Evolutionary conservation across 2,113 vertebrate species (phyloP).

Genomic region (Zeus faber): DNA sequence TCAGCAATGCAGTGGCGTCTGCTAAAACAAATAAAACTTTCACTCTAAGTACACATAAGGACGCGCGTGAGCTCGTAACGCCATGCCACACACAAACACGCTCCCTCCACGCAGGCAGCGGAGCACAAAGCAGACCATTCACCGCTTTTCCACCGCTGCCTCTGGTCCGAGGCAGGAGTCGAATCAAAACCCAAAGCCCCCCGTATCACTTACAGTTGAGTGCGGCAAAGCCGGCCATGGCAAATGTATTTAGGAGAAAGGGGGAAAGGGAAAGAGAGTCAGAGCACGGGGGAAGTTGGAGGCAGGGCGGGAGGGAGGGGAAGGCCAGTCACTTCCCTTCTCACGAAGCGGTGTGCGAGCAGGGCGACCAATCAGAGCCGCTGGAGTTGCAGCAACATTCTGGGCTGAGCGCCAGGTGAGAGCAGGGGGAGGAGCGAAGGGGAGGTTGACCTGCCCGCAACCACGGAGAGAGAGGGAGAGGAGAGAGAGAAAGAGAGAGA

Average conservation of each 20-base stretch:
- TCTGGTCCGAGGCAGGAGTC: constrained; percentile 48
- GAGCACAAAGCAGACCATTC: constrained; percentile 66
- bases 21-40: constrained; percentile 72
- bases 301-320: constrained; percentile 60
- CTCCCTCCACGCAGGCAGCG: constrained; percentile 27
- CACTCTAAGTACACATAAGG: constrained; percentile 57
- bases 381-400: constrained; percentile 74
- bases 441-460: constrained; percentile 65
- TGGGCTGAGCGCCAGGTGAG: constrained; percentile 73
- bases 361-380: constrained; percentile 64
- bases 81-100: constrained; percentile 26
- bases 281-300: constrained; percentile 63
- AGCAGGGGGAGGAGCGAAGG: constrained; percentile 62
- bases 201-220: constrained; percentile 59
- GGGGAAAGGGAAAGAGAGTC: constrained; percentile 52
- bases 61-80: constrained; percentile 40
- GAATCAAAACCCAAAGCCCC: constrained; percentile 38
- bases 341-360: constrained; percentile 61
- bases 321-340: constrained; percentile 75
- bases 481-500: constrained; percentile 6
- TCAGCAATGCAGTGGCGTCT: constrained; percentile 63
- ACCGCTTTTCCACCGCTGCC: constrained; percentile 46
- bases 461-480: constrained; percentile 17
- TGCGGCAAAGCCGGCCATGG: constrained; percentile 41
- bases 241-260: constrained; percentile 5